Base-by-base conservation (phyloP, 2,888 invertebrate genomes). In the Beris chalybata region DNA sequence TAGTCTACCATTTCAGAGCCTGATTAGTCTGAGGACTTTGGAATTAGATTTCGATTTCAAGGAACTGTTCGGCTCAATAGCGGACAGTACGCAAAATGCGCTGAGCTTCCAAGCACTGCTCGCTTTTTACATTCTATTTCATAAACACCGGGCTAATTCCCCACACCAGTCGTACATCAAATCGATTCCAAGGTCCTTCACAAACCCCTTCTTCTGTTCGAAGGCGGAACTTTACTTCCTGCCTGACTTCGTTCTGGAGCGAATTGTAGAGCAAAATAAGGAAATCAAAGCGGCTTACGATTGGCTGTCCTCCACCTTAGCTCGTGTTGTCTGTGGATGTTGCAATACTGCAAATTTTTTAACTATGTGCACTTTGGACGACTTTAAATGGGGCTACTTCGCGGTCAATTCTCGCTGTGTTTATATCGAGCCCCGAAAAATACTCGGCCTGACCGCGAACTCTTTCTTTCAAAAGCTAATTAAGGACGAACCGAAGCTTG, bases 381-480 rank as follows among this genome's bases (percentile, higher is more conserved):
- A 80, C 54, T 94, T 88, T 78, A 85, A 85, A 73, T 93, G 92
- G 91, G 90, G 90, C 11, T 94, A 92, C 82, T 89, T 89, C 76
- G 87, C 89, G 72, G 91, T 95, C 0, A 94, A 95, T 78, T 92
- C 93, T 5, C 86, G 95, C 76, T 89, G 90, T 75, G 90, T 95
- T 15, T 93, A 89, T 78, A 83, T 92, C 73, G 85, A 89, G 74
- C 77, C 86, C 47, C 7, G 15, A 4, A 29, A 22, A n/a, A n/a
- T 65, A 38, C 11, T 22, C 7, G 12, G 11, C 13, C 4, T 11
- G 4, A 50, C n/a, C 2, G 30, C 43, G 7, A 44, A 45, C 13
- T 31, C 44, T 6, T 30, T 9, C 13, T 54, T 64, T 7, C 44
- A 11, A 5, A 76, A 78, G 68, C 75, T 82, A 22, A 74, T 82